Percentiles rank a stretch among this genome's conserved stretches.
These are phyloP conservation scores for Ciona savignyi DNA, from an alignment of 23 tunicate species.

Conservation along the genomic window DNA sequence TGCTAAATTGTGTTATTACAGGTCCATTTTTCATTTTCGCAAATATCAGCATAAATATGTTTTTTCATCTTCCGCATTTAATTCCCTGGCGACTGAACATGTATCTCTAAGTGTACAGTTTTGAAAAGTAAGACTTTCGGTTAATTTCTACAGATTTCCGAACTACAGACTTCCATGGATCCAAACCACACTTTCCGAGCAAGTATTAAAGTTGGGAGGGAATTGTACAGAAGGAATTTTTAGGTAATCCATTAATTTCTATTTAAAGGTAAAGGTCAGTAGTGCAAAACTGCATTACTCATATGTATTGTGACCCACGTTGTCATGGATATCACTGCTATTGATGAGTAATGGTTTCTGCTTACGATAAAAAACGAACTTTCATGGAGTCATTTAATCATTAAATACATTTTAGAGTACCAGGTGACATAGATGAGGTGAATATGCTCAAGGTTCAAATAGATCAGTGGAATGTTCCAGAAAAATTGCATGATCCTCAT, in stretches of 20 bases:
- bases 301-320: no score
- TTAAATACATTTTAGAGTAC: constrained; percentile 75
- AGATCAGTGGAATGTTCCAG: constrained; percentile 70
- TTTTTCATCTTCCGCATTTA: no score
- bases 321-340: no score
- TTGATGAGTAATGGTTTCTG: no score
- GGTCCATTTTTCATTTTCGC: no score
- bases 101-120: no score
- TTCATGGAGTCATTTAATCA: no score
- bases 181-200: constrained; percentile 58
- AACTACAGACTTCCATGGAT: constrained; percentile 94
- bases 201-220: constrained; percentile 82
- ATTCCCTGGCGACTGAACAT: no score
- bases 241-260: constrained; percentile 18
- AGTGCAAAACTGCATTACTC: no score
- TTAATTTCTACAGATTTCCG: constrained; percentile 42
- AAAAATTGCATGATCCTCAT: constrained; percentile 74
- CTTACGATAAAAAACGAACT: no score
- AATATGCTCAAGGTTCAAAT: constrained; percentile 76
- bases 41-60: no score
- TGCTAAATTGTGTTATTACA: no score
- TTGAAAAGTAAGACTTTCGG: background rate
- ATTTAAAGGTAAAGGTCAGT: background rate
- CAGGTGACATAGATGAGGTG: constrained; percentile 99
- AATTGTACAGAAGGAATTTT: constrained; percentile 94